Evolutionary conservation across 2,797 vertebrate genomes (phyloP).

Genomic region (Corythornis leucogaster): DNA sequence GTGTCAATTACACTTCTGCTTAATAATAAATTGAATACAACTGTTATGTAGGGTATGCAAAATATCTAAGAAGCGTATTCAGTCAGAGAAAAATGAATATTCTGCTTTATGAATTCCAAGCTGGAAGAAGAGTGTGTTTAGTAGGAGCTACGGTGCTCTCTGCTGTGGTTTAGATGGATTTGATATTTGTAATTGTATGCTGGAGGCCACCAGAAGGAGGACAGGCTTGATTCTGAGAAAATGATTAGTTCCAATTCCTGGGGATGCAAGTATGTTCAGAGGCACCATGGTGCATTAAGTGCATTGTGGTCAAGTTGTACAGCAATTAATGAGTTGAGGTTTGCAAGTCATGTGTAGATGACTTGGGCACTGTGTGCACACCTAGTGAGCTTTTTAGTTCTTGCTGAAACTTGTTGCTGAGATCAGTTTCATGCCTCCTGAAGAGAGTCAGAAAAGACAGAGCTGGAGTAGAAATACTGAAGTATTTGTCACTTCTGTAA

Average conservation of each 20-base stretch:
- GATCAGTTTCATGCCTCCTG: not conserved
- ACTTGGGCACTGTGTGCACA: not conserved
- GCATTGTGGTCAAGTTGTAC: not conserved
- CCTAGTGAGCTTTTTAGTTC: not conserved
- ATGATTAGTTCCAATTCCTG: not conserved
- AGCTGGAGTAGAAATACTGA: not conserved
- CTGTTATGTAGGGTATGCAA: not conserved
- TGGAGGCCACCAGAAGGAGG: not conserved
- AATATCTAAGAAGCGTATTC: not conserved
- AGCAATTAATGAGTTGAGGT: slow-evolving; percentile 38
- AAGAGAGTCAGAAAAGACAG: not conserved
- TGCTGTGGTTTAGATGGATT: not conserved
- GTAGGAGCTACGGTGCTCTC: not conserved
- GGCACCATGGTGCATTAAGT: not conserved
- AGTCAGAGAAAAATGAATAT: not conserved
- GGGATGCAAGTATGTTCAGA: not conserved
- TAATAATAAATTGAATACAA: not conserved
- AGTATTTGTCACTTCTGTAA: slow-evolving; percentile 35
- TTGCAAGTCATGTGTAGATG: not conserved
- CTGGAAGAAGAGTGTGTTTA: not conserved
- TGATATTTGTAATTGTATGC: not conserved
- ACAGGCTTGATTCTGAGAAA: not conserved
- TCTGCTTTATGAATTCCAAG: not conserved
- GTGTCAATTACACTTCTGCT: not conserved
- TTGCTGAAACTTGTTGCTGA: not conserved